These are phyloP conservation scores for Lepus europaeus DNA, from an alignment of 2,113 vertebrate genomes.

Conservation along the genomic window DNA sequence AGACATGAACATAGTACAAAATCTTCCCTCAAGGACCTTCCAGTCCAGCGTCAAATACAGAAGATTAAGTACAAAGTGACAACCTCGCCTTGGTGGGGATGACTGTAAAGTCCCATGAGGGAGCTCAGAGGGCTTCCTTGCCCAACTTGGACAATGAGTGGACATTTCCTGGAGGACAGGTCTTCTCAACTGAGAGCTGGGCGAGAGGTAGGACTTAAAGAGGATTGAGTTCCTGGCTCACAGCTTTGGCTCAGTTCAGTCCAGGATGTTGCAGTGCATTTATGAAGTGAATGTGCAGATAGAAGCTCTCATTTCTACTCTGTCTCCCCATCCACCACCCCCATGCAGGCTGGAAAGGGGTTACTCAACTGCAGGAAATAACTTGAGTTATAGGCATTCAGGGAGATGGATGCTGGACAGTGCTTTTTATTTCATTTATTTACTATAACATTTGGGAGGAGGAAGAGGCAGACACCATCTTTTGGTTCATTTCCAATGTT, in stretches of 20 bases:
- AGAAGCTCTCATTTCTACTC: too few relatives aligned
- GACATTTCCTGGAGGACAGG: background rate
- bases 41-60: background rate
- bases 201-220: background rate
- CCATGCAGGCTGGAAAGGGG: background rate
- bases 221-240: too few relatives aligned
- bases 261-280: too few relatives aligned
- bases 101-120: background rate
- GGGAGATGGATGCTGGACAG: background rate
- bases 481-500: too few relatives aligned
- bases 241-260: too few relatives aligned
- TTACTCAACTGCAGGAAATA: background rate
- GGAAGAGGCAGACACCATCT: too few relatives aligned
- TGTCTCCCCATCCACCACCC: too few relatives aligned
- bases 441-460: too few relatives aligned
- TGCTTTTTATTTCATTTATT: too few relatives aligned
- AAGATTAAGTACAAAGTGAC: background rate
- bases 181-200: background rate
- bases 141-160: background rate
- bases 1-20: accelerated
- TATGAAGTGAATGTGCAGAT: too few relatives aligned
- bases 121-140: background rate
- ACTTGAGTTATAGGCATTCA: background rate
- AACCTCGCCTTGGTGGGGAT: background rate
- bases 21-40: background rate